Percentiles rank a stretch among this genome's conserved stretches.
Evolutionary conservation across 2,797 vertebrate species (phyloP).

Genomic region (Apogon talboti): DNA sequence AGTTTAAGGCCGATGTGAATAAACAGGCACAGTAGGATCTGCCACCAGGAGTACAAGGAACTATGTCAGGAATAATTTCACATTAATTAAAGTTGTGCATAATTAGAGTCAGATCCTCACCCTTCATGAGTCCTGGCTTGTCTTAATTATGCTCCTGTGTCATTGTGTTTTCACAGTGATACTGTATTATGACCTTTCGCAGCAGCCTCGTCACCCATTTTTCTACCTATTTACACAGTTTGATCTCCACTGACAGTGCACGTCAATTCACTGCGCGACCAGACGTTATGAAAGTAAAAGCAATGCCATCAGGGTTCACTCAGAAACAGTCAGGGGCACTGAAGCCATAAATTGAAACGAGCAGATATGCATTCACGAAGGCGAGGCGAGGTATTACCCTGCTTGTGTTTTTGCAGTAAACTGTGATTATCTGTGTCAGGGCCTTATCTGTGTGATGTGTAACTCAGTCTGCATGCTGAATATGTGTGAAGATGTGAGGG

Average conservation of each 20-base stretch:
- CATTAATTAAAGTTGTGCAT: neutral
- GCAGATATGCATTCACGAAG: slow-evolving; percentile 7
- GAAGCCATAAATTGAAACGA: slow-evolving; percentile 17
- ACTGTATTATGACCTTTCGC: neutral
- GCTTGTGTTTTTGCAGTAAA: slow-evolving; percentile 1
- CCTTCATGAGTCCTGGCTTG: no score
- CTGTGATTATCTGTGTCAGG: slow-evolving; percentile 6
- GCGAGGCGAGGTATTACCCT: neutral
- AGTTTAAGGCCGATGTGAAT: no score
- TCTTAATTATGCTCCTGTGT: neutral
- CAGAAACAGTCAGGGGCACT: slow-evolving; percentile 3
- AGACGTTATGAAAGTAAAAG: no score
- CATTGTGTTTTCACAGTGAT: neutral
- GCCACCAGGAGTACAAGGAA: neutral
- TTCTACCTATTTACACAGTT: slow-evolving; percentile 1
- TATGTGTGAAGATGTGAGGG: neutral
- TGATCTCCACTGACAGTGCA: slow-evolving; percentile 20
- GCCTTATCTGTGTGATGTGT: neutral
- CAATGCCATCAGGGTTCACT: slow-evolving; percentile 20
- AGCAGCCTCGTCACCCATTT: neutral
- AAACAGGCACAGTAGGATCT: neutral
- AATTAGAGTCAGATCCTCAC: neutral
- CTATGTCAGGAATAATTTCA: neutral
- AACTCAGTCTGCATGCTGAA: neutral
- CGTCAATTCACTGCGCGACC: neutral